Evolutionary conservation across 1,140 invertebrate genomes (phyloP).

Genomic region (Pseudomyrmex flavicornis): DNA sequence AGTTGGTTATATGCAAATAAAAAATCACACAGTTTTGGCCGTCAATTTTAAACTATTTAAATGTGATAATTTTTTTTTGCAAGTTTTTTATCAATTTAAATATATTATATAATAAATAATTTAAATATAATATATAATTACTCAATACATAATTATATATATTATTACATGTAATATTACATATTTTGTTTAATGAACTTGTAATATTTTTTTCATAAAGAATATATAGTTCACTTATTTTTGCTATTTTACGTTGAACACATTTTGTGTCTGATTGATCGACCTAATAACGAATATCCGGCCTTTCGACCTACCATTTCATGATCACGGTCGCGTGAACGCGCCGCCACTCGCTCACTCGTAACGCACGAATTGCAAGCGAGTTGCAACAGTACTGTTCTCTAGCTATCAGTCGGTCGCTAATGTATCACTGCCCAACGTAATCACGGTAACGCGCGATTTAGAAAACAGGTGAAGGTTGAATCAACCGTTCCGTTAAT

Average conservation of each 20-base stretch:
- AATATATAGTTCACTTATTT: neutral
- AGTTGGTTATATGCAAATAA: neutral
- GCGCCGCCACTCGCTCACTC: constrained; percentile 28
- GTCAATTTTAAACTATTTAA: no score
- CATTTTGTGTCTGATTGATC: constrained; percentile 39
- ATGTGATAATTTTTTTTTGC: neutral
- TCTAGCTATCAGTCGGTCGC: neutral
- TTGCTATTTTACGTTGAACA: neutral
- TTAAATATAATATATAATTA: neutral
- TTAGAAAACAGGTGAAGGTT: constrained; percentile 38
- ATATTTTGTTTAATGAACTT: no score
- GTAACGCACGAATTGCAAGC: constrained; percentile 45
- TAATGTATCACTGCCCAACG: neutral
- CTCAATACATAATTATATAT: neutral
- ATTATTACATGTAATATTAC: neutral
- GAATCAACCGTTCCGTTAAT: constrained; percentile 42
- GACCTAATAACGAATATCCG: constrained; percentile 59
- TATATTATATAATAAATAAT: neutral
- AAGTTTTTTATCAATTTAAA: neutral
- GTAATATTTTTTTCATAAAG: no score
- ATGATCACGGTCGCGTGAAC: constrained; percentile 63
- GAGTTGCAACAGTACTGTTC: neutral
- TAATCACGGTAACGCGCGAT: constrained; percentile 8
- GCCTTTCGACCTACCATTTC: constrained; percentile 61
- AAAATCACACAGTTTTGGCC: neutral